Conservation (phyloP, 1,140 invertebrate genomes). For the Drosophila ironensis region DNA sequence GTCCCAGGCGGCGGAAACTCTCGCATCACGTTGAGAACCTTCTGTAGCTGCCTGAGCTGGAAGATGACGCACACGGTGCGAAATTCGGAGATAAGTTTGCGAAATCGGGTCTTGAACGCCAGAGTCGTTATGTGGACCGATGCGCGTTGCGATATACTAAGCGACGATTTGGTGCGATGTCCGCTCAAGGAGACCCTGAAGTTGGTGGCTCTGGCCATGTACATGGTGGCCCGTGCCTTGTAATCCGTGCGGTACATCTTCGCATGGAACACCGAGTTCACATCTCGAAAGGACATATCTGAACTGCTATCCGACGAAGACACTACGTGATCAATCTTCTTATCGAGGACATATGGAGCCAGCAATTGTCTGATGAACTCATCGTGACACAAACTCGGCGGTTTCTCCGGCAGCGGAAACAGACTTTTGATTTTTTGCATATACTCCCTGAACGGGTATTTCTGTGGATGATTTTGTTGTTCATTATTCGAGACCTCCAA, state of each 20-base stretch:
- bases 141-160: background rate
- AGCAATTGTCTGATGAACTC: constrained; percentile 1
- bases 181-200: background rate
- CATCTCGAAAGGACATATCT: background rate
- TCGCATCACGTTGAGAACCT: constrained; percentile 19
- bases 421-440: constrained; percentile 6
- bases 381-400: constrained; percentile 3
- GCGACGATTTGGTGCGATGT: background rate
- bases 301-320: background rate
- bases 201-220: background rate
- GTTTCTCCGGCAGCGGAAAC: constrained; percentile 14
- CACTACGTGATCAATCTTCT: background rate
- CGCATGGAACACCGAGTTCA: background rate
- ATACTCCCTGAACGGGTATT: background rate
- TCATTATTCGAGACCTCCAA: background rate
- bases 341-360: background rate
- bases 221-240: background rate
- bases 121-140: background rate
- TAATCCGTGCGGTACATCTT: background rate
- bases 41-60: constrained; percentile 23
- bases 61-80: constrained; percentile 20
- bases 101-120: constrained; percentile 30
- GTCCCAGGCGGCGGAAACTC: constrained; percentile 6
- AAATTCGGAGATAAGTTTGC: constrained; percentile 7
- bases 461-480: background rate